Evolutionary conservation across 2,797 vertebrate species (phyloP), one percentile per base, ranked within the genome.

Genomic region (Staurois parvus): DNA sequence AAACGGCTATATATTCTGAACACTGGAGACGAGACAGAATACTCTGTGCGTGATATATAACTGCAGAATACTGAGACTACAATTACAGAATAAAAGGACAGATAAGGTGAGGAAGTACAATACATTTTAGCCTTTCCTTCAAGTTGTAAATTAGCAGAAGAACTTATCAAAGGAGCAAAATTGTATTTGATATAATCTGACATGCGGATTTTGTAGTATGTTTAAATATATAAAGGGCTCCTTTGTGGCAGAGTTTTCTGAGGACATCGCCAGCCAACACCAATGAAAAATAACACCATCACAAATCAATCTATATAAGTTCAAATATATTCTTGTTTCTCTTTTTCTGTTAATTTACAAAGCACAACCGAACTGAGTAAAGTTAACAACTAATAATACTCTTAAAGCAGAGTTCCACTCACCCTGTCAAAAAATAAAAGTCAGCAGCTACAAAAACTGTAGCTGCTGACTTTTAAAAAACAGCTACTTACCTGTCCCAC

Each of bases 31-130:
- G 29, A 67, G 64, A 81, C n/a, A 62, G 79, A 75, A 74, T 56
- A 45, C 34, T 69, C 40, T 79, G 67, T 48, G 24, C 34, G 62
- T 79, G 29, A 74, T 67, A 66, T 66, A 72, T 85, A 28, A 48
- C 77, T 48, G 77, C 13, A 48, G 26, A 69, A 79, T 79, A 69
- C 40, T 28, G 24, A 79, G 66, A 69, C 21, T 79, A 52, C 66
- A 79, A 69, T 70, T 69, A 70, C 45, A 79, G 62, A 67, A 52
- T 52, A 79, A 42, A n/a, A 15, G 37, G 42, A 69, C 42, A 79
- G 64, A 69, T 79, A 79, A 68, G 66, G 40, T 69, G 66, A 68
- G 66, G 30, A 79, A 79, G 66, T 68, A 70, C 77, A 52, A 28
- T 42, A 69, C 9, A 29, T 79, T 34, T 79, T 42, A 69, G 45